phyloP scores from a whole-genome alignment of 2,113 vertebrate genomes.

The Misgurnus anguillicaudatus region DNA sequence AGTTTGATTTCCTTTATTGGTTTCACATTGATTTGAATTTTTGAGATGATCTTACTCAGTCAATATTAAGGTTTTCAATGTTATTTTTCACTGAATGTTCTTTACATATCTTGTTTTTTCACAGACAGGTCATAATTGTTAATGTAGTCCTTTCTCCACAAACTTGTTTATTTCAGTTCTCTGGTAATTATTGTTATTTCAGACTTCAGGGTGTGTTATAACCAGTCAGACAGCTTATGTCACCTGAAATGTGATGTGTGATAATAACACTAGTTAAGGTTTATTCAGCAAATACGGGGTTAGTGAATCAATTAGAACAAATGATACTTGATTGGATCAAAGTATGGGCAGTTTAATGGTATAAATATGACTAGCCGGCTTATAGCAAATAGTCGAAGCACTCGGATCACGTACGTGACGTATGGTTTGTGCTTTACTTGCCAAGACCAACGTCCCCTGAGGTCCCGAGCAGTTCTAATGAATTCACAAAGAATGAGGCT shows the following conservation, averaged over 20 bases:
- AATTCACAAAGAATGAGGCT: constrained; percentile 44
- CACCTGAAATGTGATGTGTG: neutral
- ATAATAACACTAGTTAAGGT: neutral
- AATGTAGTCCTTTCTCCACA: too few species aligned
- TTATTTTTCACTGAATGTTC: too few species aligned
- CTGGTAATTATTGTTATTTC: neutral
- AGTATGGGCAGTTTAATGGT: neutral
- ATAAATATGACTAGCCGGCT: constrained; percentile 1
- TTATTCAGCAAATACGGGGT: neutral
- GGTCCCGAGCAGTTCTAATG: constrained; percentile 37
- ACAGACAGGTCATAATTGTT: too few species aligned
- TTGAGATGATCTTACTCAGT: too few species aligned
- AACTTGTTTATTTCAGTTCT: neutral
- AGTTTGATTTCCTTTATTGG: too few species aligned
- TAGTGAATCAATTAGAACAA: neutral
- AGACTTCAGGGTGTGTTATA: constrained; percentile 4
- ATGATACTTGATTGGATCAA: neutral
- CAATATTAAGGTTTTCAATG: too few species aligned
- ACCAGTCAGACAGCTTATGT: neutral
- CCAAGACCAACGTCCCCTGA: constrained; percentile 15
- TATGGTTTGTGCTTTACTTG: neutral
- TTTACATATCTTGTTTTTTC: too few species aligned
- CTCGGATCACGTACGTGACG: neutral
- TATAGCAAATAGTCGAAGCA: neutral
- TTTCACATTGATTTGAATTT: too few species aligned